Base-by-base conservation (phyloP, 23 tunicate genomes). In the Phallusia fumigata region DNA sequence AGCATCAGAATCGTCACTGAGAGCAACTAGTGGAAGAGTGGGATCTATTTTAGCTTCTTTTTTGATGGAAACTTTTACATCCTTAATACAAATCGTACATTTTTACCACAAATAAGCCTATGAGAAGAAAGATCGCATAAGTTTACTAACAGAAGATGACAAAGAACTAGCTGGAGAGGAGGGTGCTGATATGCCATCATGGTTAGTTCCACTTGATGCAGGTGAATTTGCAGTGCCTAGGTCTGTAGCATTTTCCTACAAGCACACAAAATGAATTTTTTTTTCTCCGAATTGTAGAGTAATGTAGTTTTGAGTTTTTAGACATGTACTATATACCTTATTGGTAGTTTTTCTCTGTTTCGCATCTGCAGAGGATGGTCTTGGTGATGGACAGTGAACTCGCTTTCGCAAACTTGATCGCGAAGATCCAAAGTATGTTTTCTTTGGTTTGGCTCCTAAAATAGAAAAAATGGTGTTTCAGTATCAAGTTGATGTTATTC, bases 1-100 rank as follows among this genome's bases (percentile, higher is more conserved):
- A 21, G 69, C 69, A 52, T 79, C 83, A 31, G 83, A 79, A 26
- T 87, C 91, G 64, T 87, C 91, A 76, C 91, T 87, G 0, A 87
- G 52, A 5, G 91, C 91, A 26, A 75, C 82, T 31, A 87, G 45
- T 13, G 91, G 91, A 12, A 87, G 69, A n/a, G 58, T 45, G 18
- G 91, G 82, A 52, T 87, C 91, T 2, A 85, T 58, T 19, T 64
- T 33, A 5, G 78, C 30, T 79, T 85, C 83, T 79, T 85, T 84
- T 33, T 24, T 52, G 19, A 31, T 19, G 33, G 77, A 52, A 26
- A 45, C 11, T 49, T 53, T 84, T 80, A 53, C 34, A 32, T 84
- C 87, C 69, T 58, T 22, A 24, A 22, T 3, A 58, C 69, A 58
- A 21, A 22, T 6, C 11, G 28, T 58, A 13, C 28, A 58, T 58